Evolutionary conservation across 2,113 vertebrate species (phyloP).

Genomic region (Dasyornis broadbenti): DNA sequence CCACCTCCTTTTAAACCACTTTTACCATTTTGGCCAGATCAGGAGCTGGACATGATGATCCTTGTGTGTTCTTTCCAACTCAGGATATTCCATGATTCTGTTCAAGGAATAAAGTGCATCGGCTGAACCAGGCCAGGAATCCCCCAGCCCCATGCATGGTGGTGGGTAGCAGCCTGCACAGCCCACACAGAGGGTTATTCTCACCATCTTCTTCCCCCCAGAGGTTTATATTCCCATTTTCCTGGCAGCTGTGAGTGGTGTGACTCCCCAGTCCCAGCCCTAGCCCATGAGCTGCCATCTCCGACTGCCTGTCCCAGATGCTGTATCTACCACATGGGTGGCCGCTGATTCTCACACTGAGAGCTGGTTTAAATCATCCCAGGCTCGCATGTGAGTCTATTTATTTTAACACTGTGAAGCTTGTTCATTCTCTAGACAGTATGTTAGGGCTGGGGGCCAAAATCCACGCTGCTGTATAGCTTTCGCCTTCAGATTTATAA

Average conservation of each 20-base stretch:
- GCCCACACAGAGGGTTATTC: background rate
- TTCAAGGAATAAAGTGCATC: background rate
- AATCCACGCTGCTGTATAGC: background rate
- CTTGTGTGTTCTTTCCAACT: background rate
- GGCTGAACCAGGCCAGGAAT: background rate
- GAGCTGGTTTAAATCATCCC: conserved; percentile 10
- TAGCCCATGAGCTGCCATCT: background rate
- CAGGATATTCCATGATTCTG: background rate
- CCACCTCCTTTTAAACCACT: background rate
- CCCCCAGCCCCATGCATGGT: rapidly evolving
- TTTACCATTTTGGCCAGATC: background rate
- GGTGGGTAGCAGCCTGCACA: background rate
- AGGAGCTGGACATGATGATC: background rate
- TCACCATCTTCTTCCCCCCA: background rate
- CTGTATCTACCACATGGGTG: background rate
- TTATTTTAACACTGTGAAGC: conserved; percentile 18
- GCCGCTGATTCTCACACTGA: background rate
- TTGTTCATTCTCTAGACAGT: conserved; percentile 28
- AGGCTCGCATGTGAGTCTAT: background rate
- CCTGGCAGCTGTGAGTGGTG: background rate
- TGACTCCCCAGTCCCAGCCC: rapidly evolving
- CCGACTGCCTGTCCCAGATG: background rate
- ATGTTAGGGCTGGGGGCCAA: conserved; percentile 21
- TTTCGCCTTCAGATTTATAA: background rate
- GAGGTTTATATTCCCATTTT: background rate